Evolutionary conservation across 2,113 vertebrate species (phyloP).

Genomic region (Platysteira castanea): DNA sequence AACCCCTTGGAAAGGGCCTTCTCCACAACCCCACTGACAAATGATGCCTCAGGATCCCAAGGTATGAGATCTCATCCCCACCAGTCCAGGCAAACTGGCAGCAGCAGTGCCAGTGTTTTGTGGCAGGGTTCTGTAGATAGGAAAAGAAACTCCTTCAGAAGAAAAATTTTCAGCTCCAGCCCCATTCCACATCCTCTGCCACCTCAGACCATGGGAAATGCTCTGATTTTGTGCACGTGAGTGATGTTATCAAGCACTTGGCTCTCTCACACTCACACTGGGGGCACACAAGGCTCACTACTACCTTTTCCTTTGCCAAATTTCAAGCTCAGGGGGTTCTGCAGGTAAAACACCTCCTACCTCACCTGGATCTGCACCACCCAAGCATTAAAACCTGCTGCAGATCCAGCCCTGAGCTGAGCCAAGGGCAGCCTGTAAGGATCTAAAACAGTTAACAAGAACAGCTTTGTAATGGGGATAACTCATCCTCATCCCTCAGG

Average conservation of each 20-base stretch:
- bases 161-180: not conserved
- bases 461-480: not conserved
- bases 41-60: not conserved
- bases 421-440: not conserved
- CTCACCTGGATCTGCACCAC: not conserved
- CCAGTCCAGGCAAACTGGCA: not conserved
- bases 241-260: not conserved
- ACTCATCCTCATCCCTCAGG: not conserved
- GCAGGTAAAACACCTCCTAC: not conserved
- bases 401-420: not conserved
- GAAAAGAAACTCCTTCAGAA: not conserved
- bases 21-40: not conserved
- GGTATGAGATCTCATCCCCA: not conserved
- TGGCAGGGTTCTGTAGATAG: not conserved
- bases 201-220: not conserved
- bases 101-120: not conserved
- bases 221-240: accelerated
- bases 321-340: not conserved
- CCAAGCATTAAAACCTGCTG: not conserved
- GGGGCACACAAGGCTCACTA: not conserved
- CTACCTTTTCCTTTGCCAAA: not conserved
- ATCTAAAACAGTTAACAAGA: not conserved
- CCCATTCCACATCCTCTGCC: not conserved
- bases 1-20: not conserved
- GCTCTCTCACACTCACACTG: not conserved